Conservation (phyloP, 2,888 invertebrate species). For the Cheilosia vulpina region DNA sequence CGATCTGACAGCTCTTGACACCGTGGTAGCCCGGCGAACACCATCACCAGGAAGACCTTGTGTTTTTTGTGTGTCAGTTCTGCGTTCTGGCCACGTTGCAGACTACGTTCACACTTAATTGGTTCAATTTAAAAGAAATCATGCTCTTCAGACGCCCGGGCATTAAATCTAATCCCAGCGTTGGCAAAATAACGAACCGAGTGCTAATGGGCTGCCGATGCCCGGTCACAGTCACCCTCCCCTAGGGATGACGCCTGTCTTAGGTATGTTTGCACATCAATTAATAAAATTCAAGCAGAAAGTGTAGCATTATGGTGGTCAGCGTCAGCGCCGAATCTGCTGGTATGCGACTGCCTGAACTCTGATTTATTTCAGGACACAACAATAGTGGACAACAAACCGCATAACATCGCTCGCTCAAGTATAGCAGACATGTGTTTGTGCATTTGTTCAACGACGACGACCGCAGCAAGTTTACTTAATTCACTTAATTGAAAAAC, state of each 20-base stretch:
- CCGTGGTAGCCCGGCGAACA: conserved; percentile 55
- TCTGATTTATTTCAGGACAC: conserved; percentile 70
- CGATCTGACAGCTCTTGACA: conserved; percentile 69
- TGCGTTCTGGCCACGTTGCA: conserved; percentile 65
- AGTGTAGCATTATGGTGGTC: conserved; percentile 71
- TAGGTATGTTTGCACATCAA: conserved; percentile 70
- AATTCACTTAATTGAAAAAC: conserved; percentile 84
- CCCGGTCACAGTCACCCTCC: background rate
- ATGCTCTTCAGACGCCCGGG: conserved; percentile 65
- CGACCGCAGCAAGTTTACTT: conserved; percentile 60
- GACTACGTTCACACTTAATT: conserved; percentile 58
- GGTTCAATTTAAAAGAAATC: conserved; percentile 75
- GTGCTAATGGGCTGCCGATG: conserved; percentile 51
- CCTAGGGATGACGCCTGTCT: conserved; percentile 19
- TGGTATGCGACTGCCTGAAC: conserved; percentile 43
- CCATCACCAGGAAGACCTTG: conserved; percentile 28
- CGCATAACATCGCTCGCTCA: conserved; percentile 66
- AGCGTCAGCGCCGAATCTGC: conserved; percentile 50
- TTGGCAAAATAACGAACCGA: conserved; percentile 74
- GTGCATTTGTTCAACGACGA: background rate
- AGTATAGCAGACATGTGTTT: background rate
- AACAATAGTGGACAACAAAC: conserved; percentile 65
- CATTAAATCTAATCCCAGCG: conserved; percentile 70
- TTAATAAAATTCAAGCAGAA: conserved; percentile 69
- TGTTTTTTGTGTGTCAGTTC: conserved; percentile 23